Base-by-base conservation (phyloP, 2,113 vertebrate genomes). In the Eidolon helvum region DNA sequence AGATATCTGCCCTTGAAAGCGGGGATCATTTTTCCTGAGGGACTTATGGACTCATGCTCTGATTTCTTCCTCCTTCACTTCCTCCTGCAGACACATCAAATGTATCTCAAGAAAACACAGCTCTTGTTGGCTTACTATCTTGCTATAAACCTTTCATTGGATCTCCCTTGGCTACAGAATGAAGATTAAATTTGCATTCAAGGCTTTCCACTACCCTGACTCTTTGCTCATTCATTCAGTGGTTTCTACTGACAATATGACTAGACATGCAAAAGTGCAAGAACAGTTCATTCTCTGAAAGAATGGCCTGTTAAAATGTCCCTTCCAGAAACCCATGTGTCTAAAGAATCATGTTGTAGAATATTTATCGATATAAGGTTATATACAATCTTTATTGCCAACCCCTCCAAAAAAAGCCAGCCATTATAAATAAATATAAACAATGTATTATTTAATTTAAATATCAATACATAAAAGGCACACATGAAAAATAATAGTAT, bases 401-500 rank as follows among this genome's bases (percentile, higher is more conserved):
- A 97, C 33, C 15, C 74, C 59, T 61, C 43, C 40, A 35, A 85
- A 85, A 92, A 90, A 78, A 72, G 22, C 63, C 74, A 90, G 40
- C 33, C 65, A 71, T 77, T 86, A 68, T 78, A 94, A 95, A 72
- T 75, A 90, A 89, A 38, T 55, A 82, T 59, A 86, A 80, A 82
- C 28, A 92, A 48, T 82, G 28, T 50, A 77, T 91, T 90, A n/a
- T 65, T 72, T 78, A 74, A 71, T 91, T 86, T 92, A 96, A 90
- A 82, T 93, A 63, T n/a, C 86, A 85, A 65, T 94, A 91, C 91
- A 92, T 90, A 93, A 77, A 84, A n/a, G 38, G 35, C 24, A 88
- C 26, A 86, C 22, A 71, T 65, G 35, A 69, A 94, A 74, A 33
- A 77, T 55, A 90, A 78, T 68, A 65, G 57, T 59, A 86, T 91